A percentile compares a stretch with the other conserved stretches of the same genome.
Conservation (phyloP, 1,140 invertebrate genomes). For the Aphis craccivora region DNA sequence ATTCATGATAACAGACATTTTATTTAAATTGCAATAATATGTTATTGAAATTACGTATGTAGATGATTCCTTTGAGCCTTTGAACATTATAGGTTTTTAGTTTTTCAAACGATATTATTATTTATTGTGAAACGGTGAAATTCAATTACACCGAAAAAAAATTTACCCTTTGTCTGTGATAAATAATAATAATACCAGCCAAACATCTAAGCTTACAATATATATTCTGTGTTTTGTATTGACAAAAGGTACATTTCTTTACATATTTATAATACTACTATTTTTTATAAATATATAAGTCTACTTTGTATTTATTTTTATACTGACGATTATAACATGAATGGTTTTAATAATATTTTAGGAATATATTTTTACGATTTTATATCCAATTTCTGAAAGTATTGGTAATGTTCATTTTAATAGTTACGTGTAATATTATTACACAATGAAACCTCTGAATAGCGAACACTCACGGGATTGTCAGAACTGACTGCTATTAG, state of each 20-base stretch:
- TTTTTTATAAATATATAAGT: no score
- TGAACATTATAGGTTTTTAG: conserved; percentile 9
- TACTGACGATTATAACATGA: no score
- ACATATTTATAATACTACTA: no score
- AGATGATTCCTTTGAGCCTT: conserved; percentile 5
- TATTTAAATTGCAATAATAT: neutral
- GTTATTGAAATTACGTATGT: conserved; percentile 18
- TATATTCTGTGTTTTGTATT: neutral
- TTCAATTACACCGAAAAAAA: conserved; percentile 26
- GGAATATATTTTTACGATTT: no score
- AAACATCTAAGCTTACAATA: neutral
- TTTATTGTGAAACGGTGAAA: neutral
- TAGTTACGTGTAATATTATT: no score
- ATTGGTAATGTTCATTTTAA: no score
- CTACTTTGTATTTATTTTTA: no score
- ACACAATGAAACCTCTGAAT: no score
- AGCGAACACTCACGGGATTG: no score
- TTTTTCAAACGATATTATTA: conserved; percentile 27
- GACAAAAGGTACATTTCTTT: neutral
- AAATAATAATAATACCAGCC: neutral
- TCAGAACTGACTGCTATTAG: no score
- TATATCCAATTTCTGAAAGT: no score
- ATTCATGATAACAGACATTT: neutral
- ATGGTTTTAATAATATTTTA: no score
- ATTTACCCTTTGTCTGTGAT: neutral